Percentiles rank a stretch among this genome's conserved stretches.
phyloP scores from a whole-genome alignment of 2,797 vertebrate genomes.

The Lithobates sylvaticus region DNA sequence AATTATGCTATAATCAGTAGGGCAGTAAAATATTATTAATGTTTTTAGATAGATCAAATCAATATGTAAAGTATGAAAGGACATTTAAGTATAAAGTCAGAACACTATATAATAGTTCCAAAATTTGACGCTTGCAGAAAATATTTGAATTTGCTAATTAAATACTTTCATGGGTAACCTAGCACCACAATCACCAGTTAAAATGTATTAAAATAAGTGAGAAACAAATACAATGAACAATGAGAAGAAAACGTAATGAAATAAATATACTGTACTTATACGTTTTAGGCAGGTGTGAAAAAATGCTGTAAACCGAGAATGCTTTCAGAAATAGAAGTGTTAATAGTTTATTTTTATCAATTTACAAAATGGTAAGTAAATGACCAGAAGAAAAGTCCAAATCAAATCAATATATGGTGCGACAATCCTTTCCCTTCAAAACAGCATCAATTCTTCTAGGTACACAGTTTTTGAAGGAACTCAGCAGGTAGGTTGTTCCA shows the following conservation, averaged over 20 bases:
- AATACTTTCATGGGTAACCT: background rate
- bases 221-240: background rate
- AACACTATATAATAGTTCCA: background rate
- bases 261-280: background rate
- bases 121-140: background rate
- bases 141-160: background rate
- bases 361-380: too few relatives aligned
- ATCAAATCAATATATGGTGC: too few relatives aligned
- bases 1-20: constrained; percentile 28
- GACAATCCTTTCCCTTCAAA: too few relatives aligned
- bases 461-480: too few relatives aligned
- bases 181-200: background rate
- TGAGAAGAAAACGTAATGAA: background rate
- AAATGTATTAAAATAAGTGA: background rate
- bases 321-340: too few relatives aligned
- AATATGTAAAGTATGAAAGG: constrained; percentile 29
- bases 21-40: constrained; percentile 19
- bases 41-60: constrained; percentile 23
- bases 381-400: too few relatives aligned
- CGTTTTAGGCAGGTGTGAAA: too few relatives aligned
- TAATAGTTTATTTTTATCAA: too few relatives aligned
- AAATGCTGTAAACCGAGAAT: too few relatives aligned
- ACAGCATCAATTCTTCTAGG: too few relatives aligned
- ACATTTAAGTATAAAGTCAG: constrained; percentile 19
- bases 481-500: too few relatives aligned